Evolutionary conservation across 2,113 vertebrate species (phyloP), one percentile per base, ranked within the genome.

Genomic region (Nothoprocta perdicaria): DNA sequence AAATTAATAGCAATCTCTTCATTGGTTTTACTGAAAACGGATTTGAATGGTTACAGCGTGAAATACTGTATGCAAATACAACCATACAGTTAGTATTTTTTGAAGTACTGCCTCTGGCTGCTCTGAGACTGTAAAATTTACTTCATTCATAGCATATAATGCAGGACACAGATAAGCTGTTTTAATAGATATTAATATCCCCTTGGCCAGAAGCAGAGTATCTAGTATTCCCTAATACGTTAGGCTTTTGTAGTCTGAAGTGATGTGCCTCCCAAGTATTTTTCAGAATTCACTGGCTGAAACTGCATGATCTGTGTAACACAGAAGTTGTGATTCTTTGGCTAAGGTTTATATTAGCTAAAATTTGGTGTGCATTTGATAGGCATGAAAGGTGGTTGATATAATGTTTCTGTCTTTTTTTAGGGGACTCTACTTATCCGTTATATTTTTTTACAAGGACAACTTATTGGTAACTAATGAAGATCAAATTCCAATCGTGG

Each of bases 401-500:
- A 29, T 68, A 72, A 53, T 91, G 71, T 96, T 95, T 90, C 65
- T 91, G 95, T 96, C 95, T 95, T 90, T 83, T 93, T 96, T 97
- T 90, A 99, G 99, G 96, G 99, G 99, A 83, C 97, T 99, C 91
- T 99, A 99, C 98, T 97, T 99, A 97, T 98, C 98, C 1, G 98
- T 99, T 62, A 97, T 99, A 88, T 99, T 99, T 98, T 98, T 99
- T 98, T 98, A 99, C 93, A 99, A 99, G 95, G 99, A 99, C 97
- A 98, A 98, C 95, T 96, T 99, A 57, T 97, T 99, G 97, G 99
- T 99, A 95, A 99, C 99, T 68, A 98, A 98, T 23, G 99, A 99
- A 98, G 99, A 99, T 95, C 99, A 99, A 96, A 98, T 99, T 92
- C 99, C 99, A 69, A 99, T 99, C 68, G 99, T 99, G 97, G 99